Conservation (phyloP, 2,888 invertebrate genomes). For the Synanthedon andrenaeformis region DNA sequence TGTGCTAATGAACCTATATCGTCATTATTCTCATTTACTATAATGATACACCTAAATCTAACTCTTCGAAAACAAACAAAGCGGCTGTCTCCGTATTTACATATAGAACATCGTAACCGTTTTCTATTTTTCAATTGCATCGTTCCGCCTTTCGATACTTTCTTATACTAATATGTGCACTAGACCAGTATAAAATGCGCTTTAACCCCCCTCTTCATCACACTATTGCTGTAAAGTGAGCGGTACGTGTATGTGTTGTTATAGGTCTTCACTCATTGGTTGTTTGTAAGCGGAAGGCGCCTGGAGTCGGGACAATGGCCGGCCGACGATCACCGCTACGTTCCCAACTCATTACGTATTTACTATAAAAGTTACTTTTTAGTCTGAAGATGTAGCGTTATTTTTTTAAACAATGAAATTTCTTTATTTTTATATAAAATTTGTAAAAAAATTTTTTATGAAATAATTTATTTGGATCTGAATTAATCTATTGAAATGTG, state of each 20-base stretch:
- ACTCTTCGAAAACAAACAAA: constrained; percentile 5
- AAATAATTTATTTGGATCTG: too few species aligned
- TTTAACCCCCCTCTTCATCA: constrained; percentile 20
- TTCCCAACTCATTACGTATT: constrained; percentile 65
- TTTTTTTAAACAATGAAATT: constrained; percentile 12
- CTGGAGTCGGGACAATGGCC: constrained; percentile 58
- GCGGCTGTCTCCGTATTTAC: constrained; percentile 38
- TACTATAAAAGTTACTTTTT: constrained; percentile 45
- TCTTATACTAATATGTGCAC: constrained; percentile 46
- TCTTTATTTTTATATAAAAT: too few species aligned
- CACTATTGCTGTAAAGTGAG: constrained; percentile 22
- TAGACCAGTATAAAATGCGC: constrained; percentile 28
- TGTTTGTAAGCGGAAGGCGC: constrained; percentile 51
- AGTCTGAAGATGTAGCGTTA: constrained; percentile 4
- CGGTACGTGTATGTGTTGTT: constrained; percentile 29
- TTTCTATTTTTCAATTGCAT: constrained; percentile 63
- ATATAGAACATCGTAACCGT: constrained; percentile 38
- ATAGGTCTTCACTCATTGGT: constrained; percentile 39
- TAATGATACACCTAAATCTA: constrained; percentile 1
- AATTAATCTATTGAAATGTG: too few species aligned
- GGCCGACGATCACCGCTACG: constrained; percentile 47
- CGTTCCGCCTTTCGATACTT: constrained; percentile 66
- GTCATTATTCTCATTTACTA: not conserved
- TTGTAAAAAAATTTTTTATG: too few species aligned
- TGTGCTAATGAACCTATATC: not conserved